Percentiles rank a stretch among this genome's conserved stretches.
Evolutionary conservation across 2,113 vertebrate species (phyloP).

Genomic region (Megatriorchis doriae): DNA sequence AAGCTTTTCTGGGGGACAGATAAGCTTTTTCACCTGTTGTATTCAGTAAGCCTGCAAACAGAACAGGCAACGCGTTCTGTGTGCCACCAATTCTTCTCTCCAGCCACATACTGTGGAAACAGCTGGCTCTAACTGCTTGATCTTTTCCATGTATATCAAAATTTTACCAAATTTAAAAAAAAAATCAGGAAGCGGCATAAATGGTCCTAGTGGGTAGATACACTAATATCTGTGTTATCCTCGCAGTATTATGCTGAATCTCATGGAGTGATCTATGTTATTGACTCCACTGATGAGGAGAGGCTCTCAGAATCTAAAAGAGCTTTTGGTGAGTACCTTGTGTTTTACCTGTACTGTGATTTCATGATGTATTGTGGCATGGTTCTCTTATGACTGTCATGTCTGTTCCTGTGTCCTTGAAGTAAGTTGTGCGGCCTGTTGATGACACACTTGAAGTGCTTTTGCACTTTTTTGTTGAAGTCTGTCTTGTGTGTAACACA

Average conservation of each 20-base stretch:
- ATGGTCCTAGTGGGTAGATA: rapidly evolving
- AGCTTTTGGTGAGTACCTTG: constrained; percentile 84
- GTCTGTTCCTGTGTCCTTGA: not conserved
- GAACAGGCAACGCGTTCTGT: not conserved
- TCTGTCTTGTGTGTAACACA: not conserved
- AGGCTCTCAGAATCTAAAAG: constrained; percentile 89
- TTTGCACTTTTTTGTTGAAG: not conserved
- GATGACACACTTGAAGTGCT: not conserved
- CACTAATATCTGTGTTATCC: not conserved
- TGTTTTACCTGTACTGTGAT: not conserved
- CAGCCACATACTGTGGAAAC: not conserved
- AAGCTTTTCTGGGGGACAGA: not conserved
- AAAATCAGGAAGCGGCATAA: not conserved
- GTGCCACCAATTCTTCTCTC: not conserved
- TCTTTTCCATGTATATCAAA: not conserved
- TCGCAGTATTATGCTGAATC: constrained; percentile 94
- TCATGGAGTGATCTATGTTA: constrained; percentile 95
- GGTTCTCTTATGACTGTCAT: rapidly evolving
- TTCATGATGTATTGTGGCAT: not conserved
- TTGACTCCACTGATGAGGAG: constrained; percentile 94
- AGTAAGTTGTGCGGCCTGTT: too few relatives aligned
- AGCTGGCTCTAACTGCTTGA: not conserved
- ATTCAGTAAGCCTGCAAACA: not conserved
- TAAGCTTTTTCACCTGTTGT: not conserved
- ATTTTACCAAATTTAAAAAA: not conserved